A percentile compares a stretch with the other conserved stretches of the same genome.
Conservation (phyloP, 2,888 invertebrate species). For the Drosophila maculinotata region DNA sequence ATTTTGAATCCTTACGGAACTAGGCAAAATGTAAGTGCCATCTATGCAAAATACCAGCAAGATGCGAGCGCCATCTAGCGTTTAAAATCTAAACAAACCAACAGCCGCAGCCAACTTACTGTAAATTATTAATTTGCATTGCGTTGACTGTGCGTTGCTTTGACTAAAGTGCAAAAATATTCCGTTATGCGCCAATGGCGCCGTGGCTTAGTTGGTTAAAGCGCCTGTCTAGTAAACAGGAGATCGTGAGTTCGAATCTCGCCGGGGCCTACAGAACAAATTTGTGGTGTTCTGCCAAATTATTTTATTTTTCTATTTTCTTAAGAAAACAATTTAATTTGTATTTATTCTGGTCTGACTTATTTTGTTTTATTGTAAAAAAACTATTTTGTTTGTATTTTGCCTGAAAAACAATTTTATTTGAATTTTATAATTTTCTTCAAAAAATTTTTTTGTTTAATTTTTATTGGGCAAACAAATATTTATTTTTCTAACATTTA, state of each 20-base stretch:
- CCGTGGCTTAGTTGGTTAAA: slow-evolving; percentile 85
- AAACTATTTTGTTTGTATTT: too few relatives aligned
- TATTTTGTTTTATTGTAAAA: too few relatives aligned
- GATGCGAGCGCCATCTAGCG: slow-evolving; percentile 19
- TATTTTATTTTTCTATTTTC: neutral
- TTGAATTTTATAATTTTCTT: too few relatives aligned
- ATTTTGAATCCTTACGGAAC: slow-evolving; percentile 28
- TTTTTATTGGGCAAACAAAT: too few relatives aligned
- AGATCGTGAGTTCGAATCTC: slow-evolving; percentile 85
- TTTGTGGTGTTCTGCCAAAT: neutral
- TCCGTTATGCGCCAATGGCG: slow-evolving; percentile 55
- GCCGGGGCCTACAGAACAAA: slow-evolving; percentile 81
- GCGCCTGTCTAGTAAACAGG: slow-evolving; percentile 85
- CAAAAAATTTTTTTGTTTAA: too few relatives aligned
- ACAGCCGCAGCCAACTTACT: slow-evolving; percentile 6
- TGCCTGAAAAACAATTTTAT: too few relatives aligned
- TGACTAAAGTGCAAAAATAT: slow-evolving; percentile 2
- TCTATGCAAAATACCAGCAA: neutral
- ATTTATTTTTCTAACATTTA: too few relatives aligned
- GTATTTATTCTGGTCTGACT: too few relatives aligned
- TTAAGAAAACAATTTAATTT: neutral
- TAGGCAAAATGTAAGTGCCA: slow-evolving; percentile 32
- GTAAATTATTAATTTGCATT: neutral
- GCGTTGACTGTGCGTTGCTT: slow-evolving; percentile 1
- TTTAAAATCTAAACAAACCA: neutral